Base-by-base conservation (phyloP, 2,797 vertebrate genomes). In the Sparidentex hasta region DNA sequence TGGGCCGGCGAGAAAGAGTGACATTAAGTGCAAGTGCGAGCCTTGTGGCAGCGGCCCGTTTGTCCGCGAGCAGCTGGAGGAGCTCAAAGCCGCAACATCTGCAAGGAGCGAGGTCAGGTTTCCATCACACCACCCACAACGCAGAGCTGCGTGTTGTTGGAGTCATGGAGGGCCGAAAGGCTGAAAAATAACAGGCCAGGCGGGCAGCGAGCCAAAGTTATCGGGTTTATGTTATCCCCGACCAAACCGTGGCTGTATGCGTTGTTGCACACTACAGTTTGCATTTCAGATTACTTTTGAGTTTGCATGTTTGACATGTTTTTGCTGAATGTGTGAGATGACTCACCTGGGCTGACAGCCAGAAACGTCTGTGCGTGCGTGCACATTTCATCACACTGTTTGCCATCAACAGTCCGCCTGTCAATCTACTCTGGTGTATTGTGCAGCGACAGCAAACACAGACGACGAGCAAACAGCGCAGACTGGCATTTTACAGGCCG, bases 71-170 rank as follows among this genome's bases (percentile, higher is more conserved):
- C 91, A 93, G 90, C 88, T 91, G 90, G 70, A 85, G 74, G 38
- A 84, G 67, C 85, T 87, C 81, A 82, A 33, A 73, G 85, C 85
- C 92, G 74, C 82, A 88, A 86, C 85, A 88, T 92, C 92, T 92
- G 84, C 65, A 67, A 68, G 58, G 54, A 88, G 75, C 11, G 17
- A 69, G 80, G 63, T 89, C 86, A 55, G 58, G 75, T 87, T 90
- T 78, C 87, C 68, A 27, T 73, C 70, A 48, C 87, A 84, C 88
- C 87, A 87, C 84, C 75, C 83, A 85, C 82, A 80, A 83, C 29
- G 86, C 80, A 59, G 44, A 61, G 71, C 48, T 23, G 20, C 68
- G 43, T 61, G 65, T 20, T 76, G 56, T 72, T 74, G 8, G 62
- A 61, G 69, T 59, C 70, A 4, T 18, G 9, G 66, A 50, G 33